Conservation (phyloP, 2,113 vertebrate genomes). For the Ameiurus melas region DNA sequence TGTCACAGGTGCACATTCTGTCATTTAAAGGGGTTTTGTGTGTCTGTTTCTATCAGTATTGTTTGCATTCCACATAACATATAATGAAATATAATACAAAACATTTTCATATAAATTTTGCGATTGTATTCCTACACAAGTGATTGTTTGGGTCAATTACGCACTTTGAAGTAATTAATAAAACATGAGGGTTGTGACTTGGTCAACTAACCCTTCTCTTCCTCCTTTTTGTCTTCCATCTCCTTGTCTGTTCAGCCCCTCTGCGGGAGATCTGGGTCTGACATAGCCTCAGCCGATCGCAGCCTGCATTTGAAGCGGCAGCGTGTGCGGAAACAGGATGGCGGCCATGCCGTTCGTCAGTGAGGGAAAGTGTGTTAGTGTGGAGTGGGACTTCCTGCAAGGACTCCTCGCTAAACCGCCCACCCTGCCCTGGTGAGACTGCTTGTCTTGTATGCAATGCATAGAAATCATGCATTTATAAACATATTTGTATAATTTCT, state of each 20-base stretch:
- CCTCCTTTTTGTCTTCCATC: neutral
- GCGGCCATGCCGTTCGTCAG: conserved; percentile 80
- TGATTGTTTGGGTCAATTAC: neutral
- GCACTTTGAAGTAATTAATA: neutral
- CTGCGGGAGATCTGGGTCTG: conserved; percentile 65
- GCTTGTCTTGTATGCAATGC: neutral
- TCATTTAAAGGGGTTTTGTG: neutral
- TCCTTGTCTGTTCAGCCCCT: conserved; percentile 30
- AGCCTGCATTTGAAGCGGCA: conserved; percentile 69
- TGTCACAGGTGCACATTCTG: neutral
- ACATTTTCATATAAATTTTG: neutral
- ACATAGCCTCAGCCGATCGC: conserved; percentile 66
- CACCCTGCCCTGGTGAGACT: conserved; percentile 83
- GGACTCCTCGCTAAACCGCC: conserved; percentile 84
- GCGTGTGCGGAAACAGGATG: conserved; percentile 72
- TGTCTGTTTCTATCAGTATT: neutral
- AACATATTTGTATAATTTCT: neutral
- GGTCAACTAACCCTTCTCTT: conserved; percentile 6
- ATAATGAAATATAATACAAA: neutral
- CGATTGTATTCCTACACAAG: neutral
- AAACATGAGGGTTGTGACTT: neutral
- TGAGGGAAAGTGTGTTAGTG: conserved; percentile 81
- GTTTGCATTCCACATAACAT: neutral
- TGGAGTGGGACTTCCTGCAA: conserved; percentile 88
- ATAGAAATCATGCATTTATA: neutral